These are phyloP conservation scores for Mythimna lalbum DNA, from an alignment of 2,888 invertebrate genomes.

Conservation along the genomic window DNA sequence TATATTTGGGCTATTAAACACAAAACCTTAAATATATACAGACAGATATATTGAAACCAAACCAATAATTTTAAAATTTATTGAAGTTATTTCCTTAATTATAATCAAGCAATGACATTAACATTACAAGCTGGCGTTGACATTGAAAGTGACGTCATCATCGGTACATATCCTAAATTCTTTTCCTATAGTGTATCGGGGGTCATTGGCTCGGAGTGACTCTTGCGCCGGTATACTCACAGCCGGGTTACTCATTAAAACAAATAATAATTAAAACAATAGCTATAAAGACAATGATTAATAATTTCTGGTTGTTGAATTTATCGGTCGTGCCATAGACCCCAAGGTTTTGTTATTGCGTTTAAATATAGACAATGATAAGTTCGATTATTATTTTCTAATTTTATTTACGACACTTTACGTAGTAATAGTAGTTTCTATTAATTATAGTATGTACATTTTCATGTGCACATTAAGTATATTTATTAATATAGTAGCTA, in stretches of 20 bases:
- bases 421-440: not conserved
- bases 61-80: not conserved
- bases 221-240: constrained; percentile 53
- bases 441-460: too few species aligned
- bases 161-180: constrained; percentile 69
- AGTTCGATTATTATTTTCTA: constrained; percentile 19
- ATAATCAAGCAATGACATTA: constrained; percentile 21
- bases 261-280: constrained; percentile 65
- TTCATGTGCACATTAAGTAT: too few species aligned
- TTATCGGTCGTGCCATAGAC: constrained; percentile 53
- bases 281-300: constrained; percentile 62
- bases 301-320: constrained; percentile 54
- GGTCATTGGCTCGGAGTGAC: constrained; percentile 69
- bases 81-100: not conserved
- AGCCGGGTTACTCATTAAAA: constrained; percentile 60
- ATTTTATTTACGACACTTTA: not conserved
- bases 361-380: constrained; percentile 24
- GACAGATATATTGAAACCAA: not conserved
- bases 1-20: too few species aligned
- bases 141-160: constrained; percentile 75
- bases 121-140: constrained; percentile 57
- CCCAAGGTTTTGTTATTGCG: constrained; percentile 16
- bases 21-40: not conserved
- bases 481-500: too few species aligned
- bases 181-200: constrained; percentile 66